A percentile compares a stretch with the other conserved stretches of the same genome.
These are phyloP conservation scores for Noctua pronuba DNA, from an alignment of 2,888 invertebrate species.

Conservation along the genomic window DNA sequence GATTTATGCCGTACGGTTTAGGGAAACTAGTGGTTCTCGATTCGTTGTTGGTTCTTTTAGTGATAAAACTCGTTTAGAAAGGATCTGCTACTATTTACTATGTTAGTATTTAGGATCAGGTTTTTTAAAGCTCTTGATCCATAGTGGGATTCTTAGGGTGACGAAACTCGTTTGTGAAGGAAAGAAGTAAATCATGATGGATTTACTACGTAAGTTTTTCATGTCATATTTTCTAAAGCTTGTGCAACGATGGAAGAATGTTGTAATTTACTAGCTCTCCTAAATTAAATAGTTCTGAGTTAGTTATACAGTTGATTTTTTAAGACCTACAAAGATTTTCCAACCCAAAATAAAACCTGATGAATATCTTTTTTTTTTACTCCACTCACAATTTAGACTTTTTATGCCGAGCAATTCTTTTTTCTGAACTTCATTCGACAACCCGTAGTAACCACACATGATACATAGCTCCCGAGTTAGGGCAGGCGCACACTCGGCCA, in stretches of 20 bases:
- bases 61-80: constrained; percentile 16
- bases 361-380: neutral
- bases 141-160: neutral
- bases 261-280: neutral
- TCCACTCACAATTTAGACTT: neutral
- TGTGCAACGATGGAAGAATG: neutral
- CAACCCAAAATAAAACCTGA: neutral
- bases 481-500: constrained; percentile 76
- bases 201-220: neutral
- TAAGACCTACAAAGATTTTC: neutral
- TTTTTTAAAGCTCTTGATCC: neutral
- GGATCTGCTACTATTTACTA: neutral
- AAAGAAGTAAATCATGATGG: neutral
- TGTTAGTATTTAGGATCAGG: neutral
- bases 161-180: neutral
- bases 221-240: neutral
- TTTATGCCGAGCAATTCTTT: neutral
- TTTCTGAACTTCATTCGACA: constrained; percentile 55
- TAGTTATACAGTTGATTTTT: no score
- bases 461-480: constrained; percentile 80
- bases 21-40: constrained; percentile 77
- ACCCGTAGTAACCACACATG: constrained; percentile 71
- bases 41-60: neutral
- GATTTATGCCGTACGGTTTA: constrained; percentile 88
- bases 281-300: neutral